phyloP scores from a whole-genome alignment of 1,140 invertebrate genomes.

The Halesus radiatus region DNA sequence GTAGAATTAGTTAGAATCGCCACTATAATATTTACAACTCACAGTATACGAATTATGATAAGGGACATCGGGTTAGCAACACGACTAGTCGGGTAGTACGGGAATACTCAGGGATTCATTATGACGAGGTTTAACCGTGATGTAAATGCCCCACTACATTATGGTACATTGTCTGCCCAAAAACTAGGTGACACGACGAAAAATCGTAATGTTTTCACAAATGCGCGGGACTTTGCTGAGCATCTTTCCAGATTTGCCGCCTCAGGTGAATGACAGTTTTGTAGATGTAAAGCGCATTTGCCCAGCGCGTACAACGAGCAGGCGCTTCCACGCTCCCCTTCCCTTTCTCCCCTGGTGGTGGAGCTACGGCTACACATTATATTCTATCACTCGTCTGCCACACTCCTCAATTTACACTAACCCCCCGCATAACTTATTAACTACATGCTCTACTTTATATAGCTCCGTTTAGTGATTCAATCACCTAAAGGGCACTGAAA shows the following conservation, averaged over 20 bases:
- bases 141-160: conserved; percentile 37
- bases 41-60: too few species aligned
- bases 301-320: conserved; percentile 1
- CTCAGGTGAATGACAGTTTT: conserved; percentile 46
- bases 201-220: conserved; percentile 48
- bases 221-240: conserved; percentile 45
- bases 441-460: too few species aligned
- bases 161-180: conserved; percentile 48
- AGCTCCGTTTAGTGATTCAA: too few species aligned
- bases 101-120: not conserved
- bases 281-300: conserved; percentile 37
- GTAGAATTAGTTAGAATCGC: too few species aligned
- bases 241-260: conserved; percentile 48
- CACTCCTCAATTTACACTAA: not conserved
- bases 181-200: conserved; percentile 48
- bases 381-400: not conserved
- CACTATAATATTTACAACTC: too few species aligned
- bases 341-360: conserved; percentile 12
- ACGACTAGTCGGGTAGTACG: too few species aligned
- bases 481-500: too few species aligned
- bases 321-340: not conserved
- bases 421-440: too few species aligned
- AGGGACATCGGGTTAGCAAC: too few species aligned
- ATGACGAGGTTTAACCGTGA: not conserved
- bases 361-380: not conserved